Evolutionary conservation across 2,113 vertebrate species (phyloP).

Genomic region (Nothoprocta perdicaria): DNA sequence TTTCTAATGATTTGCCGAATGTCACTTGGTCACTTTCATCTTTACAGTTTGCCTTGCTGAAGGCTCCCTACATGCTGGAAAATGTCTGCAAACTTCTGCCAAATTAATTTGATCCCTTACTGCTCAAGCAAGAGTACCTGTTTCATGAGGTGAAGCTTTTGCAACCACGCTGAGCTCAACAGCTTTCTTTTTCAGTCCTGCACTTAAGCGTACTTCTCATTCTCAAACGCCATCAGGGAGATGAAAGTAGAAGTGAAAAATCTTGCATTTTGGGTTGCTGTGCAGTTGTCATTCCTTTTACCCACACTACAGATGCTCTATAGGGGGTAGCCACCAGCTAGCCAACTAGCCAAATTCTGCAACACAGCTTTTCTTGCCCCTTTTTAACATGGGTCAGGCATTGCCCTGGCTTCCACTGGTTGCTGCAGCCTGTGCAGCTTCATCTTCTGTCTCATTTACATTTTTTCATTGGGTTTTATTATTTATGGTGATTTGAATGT

Average conservation of each 20-base stretch:
- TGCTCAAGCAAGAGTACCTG: not conserved
- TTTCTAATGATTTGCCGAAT: not conserved
- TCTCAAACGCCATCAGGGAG: not conserved
- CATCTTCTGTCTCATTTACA: not conserved
- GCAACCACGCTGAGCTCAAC: not conserved
- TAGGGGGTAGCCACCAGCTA: not conserved
- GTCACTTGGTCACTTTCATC: not conserved
- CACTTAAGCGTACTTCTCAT: not conserved
- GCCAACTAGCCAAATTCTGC: not conserved
- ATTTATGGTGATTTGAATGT: not conserved
- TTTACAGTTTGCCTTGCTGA: not conserved
- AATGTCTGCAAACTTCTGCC: not conserved
- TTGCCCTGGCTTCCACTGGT: not conserved
- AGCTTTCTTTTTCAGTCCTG: not conserved
- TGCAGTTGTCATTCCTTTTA: not conserved
- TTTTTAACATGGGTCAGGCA: not conserved
- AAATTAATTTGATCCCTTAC: not conserved
- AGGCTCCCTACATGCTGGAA: not conserved
- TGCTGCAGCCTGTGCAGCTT: not conserved
- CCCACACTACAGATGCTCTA: fast-evolving
- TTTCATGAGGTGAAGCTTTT: not conserved
- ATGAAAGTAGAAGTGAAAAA: not conserved
- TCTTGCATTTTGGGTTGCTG: not conserved
- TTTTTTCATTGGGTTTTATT: not conserved
- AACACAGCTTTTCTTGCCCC: not conserved